Evolutionary conservation across 1,140 invertebrate species (phyloP).

Genomic region (Saccostrea glomerata): DNA sequence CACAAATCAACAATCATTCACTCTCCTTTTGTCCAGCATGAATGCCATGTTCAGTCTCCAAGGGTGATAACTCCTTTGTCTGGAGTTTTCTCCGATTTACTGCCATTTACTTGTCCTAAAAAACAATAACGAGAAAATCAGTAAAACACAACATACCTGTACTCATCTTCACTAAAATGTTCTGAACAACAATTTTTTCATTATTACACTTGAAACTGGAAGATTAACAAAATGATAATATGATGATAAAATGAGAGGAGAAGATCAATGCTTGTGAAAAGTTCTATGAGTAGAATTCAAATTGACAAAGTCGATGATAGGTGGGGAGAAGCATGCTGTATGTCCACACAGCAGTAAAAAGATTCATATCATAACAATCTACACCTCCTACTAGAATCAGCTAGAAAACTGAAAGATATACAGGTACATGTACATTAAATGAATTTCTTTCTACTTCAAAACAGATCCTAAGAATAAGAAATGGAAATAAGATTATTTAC

Average conservation of each 20-base stretch:
- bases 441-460: background rate
- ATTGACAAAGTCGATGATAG: background rate
- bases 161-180: background rate
- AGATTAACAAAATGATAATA: background rate
- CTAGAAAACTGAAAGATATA: background rate
- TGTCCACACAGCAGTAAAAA: background rate
- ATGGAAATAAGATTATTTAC: too few relatives aligned
- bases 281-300: too few relatives aligned
- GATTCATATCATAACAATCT: background rate
- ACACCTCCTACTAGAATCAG: too few relatives aligned
- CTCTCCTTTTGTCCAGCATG: background rate
- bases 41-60: background rate
- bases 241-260: background rate
- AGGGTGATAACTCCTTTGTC: slow-evolving; percentile 23
- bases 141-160: background rate
- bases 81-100: background rate
- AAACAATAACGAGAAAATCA: background rate
- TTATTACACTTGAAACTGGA: background rate
- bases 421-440: background rate
- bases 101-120: slow-evolving; percentile 18
- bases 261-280: too few relatives aligned
- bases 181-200: too few relatives aligned
- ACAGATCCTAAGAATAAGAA: too few relatives aligned
- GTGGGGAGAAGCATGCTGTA: background rate
- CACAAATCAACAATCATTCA: background rate